Conservation (phyloP, 2,797 vertebrate species). For the Erithacus rubecula region DNA sequence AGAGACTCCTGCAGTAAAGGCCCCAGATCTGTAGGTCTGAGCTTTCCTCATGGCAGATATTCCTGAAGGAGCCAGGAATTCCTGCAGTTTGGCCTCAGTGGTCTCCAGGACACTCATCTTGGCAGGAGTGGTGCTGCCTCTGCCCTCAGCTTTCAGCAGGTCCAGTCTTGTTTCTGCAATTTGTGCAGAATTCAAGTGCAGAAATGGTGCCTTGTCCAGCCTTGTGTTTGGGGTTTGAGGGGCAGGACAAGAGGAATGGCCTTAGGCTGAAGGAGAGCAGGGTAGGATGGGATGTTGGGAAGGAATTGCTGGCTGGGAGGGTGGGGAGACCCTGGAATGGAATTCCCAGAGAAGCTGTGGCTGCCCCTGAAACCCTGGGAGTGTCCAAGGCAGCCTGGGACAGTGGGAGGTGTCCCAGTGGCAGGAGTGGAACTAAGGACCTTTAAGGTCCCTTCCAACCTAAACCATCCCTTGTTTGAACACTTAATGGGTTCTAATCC, state of each 20-base stretch:
- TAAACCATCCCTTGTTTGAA: background rate
- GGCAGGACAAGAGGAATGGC: background rate
- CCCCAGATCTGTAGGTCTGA: fast-evolving
- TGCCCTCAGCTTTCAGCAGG: background rate
- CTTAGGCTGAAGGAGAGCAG: background rate
- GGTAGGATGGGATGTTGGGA: background rate
- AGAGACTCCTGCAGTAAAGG: background rate
- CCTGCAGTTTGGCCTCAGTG: background rate
- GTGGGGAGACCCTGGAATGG: fast-evolving
- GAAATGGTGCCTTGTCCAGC: background rate
- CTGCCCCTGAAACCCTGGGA: background rate
- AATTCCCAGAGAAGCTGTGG: background rate
- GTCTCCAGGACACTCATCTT: background rate
- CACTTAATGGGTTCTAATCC: fast-evolving
- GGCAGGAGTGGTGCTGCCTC: background rate
- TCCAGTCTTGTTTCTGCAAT: background rate
- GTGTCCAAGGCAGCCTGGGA: background rate
- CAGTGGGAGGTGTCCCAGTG: background rate
- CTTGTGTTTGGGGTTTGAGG: background rate
- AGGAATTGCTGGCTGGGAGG: background rate
- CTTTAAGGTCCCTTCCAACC: background rate
- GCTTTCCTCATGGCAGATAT: background rate
- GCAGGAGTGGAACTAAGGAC: no score
- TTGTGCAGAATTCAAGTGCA: background rate
- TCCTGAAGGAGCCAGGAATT: background rate